Evolutionary conservation across 2,888 invertebrate genomes (phyloP).

Genomic region (Agriotes lineatus): DNA sequence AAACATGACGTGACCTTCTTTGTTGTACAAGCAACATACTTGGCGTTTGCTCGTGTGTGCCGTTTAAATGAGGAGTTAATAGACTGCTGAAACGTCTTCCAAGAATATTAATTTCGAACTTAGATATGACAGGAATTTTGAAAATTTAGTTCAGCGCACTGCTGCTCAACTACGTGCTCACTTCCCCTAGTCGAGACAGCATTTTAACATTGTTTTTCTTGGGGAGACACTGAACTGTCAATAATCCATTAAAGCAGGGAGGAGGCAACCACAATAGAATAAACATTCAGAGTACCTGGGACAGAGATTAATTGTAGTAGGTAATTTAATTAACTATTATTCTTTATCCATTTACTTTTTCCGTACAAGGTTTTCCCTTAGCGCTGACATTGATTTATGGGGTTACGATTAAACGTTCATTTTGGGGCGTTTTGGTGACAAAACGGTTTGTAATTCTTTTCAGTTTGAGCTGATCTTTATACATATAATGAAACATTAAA

Average conservation of each 20-base stretch:
- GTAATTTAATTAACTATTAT: constrained; percentile 45
- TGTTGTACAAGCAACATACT: constrained; percentile 31
- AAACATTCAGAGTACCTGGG: constrained; percentile 23
- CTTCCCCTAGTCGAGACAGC: too few species aligned
- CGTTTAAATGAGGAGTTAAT: constrained; percentile 29
- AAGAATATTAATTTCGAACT: constrained; percentile 15
- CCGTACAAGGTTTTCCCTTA: constrained; percentile 26
- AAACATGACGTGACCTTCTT: constrained; percentile 44
- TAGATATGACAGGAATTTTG: too few species aligned
- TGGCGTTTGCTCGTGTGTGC: constrained; percentile 26
- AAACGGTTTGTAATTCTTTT: constrained; percentile 37
- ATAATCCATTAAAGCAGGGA: constrained; percentile 18
- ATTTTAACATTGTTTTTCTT: too few species aligned
- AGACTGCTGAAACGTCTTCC: constrained; percentile 20
- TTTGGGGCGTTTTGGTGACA: constrained; percentile 33
- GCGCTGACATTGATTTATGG: constrained; percentile 43
- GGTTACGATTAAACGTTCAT: constrained; percentile 38
- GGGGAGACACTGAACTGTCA: constrained; percentile 6
- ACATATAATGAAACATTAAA: background rate
- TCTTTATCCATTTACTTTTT: constrained; percentile 44
- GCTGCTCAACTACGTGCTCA: too few species aligned
- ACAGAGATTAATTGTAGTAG: constrained; percentile 42
- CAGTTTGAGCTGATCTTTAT: constrained; percentile 23
- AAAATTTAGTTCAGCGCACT: too few species aligned
- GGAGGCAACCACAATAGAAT: constrained; percentile 19